These are phyloP conservation scores for Solenopsis invicta DNA, from an alignment of 1,140 invertebrate species.

Conservation along the genomic window DNA sequence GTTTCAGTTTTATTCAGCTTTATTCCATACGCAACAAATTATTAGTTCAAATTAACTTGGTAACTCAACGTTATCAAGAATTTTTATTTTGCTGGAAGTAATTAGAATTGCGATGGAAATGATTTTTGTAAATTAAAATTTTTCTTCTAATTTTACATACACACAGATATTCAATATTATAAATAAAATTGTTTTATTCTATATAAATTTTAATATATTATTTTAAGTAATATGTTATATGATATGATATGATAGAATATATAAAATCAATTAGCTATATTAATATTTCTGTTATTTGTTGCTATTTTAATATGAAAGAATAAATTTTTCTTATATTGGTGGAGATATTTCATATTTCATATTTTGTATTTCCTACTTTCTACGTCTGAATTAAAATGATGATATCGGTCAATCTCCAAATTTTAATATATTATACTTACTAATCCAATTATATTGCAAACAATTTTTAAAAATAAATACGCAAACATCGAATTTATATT, in stretches of 20 bases:
- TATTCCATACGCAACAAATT: not conserved
- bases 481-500: not conserved
- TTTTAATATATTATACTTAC: not conserved
- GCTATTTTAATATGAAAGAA: not conserved
- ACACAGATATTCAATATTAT: not conserved
- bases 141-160: not conserved
- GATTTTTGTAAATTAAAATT: not conserved
- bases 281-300: not conserved
- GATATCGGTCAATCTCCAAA: not conserved
- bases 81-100: not conserved
- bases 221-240: not conserved
- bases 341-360: not conserved
- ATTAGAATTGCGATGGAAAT: not conserved
- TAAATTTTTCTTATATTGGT: not conserved
- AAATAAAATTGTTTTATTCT: not conserved
- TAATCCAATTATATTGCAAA: not conserved
- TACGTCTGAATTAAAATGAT: not conserved
- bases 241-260: not conserved
- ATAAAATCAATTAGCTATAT: not conserved
- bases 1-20: not conserved
- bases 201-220: not conserved
- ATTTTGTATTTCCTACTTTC: not conserved
- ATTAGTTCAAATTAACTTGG: not conserved
- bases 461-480: not conserved
- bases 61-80: no score